Evolutionary conservation across 1,140 invertebrate genomes (phyloP).

Genomic region (Melanaphis sacchari): DNA sequence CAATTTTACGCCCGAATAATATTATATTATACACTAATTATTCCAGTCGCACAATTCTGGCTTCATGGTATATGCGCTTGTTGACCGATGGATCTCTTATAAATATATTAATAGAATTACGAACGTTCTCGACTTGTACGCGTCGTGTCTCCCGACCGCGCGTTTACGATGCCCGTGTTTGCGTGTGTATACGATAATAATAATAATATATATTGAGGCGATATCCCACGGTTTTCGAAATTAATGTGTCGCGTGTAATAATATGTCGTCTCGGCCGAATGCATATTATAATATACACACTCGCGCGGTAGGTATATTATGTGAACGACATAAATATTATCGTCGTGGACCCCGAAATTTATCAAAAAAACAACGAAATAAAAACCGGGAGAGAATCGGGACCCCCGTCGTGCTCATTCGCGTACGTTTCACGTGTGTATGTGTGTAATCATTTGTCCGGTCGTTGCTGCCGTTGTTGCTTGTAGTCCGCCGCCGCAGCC

Average conservation of each 20-base stretch:
- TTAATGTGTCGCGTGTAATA: conserved; percentile 35
- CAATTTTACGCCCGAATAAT: background rate
- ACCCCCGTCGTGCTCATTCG: background rate
- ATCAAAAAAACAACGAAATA: background rate
- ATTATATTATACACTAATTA: background rate
- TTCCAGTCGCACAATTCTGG: background rate
- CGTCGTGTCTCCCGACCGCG: too few species aligned
- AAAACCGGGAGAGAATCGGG: background rate
- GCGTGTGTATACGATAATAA: background rate
- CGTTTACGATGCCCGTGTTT: background rate
- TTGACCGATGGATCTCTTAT: background rate
- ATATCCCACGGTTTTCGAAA: conserved; percentile 42
- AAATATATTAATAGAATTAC: background rate
- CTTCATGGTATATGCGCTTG: background rate
- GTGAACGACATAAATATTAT: background rate
- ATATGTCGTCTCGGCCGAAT: conserved; percentile 13
- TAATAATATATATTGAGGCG: background rate
- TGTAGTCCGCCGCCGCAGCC: background rate
- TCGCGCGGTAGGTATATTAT: background rate
- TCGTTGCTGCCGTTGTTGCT: background rate
- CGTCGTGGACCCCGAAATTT: background rate
- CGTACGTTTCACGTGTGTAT: background rate
- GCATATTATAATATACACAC: background rate
- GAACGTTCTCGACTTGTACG: background rate
- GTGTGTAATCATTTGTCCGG: background rate